These are phyloP conservation scores for Calypte anna DNA, from an alignment of 2,113 vertebrate species.

Conservation along the genomic window DNA sequence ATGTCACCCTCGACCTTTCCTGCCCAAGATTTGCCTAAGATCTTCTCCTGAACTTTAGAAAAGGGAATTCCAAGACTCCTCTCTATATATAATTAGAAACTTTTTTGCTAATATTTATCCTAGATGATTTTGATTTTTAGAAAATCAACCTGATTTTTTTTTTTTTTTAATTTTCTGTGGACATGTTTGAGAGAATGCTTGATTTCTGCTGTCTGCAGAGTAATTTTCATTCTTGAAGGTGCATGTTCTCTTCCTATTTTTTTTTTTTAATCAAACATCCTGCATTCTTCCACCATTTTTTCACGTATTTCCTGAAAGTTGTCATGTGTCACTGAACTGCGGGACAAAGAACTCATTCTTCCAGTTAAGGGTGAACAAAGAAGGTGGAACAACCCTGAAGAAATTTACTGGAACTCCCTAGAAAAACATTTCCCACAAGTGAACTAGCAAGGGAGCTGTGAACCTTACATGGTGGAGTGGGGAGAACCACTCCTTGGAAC, in stretches of 20 bases:
- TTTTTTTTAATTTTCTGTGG: neutral
- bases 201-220: neutral
- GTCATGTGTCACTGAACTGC: neutral
- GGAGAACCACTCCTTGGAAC: neutral
- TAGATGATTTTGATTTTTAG: neutral
- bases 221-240: neutral
- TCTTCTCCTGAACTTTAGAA: neutral
- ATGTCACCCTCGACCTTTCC: neutral
- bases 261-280: neutral
- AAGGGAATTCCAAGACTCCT: neutral
- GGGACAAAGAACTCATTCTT: neutral
- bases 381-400: neutral
- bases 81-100: neutral
- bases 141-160: neutral
- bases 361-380: neutral
- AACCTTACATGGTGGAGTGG: accelerated
- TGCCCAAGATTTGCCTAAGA: neutral
- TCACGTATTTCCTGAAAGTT: neutral
- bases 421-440: neutral
- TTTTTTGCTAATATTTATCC: neutral
- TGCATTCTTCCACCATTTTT: neutral
- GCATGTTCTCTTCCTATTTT: neutral
- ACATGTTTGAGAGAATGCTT: neutral
- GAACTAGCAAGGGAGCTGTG: neutral
- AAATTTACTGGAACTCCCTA: neutral